phyloP scores from a whole-genome alignment of 2,113 vertebrate species.

The Lagopus muta region DNA sequence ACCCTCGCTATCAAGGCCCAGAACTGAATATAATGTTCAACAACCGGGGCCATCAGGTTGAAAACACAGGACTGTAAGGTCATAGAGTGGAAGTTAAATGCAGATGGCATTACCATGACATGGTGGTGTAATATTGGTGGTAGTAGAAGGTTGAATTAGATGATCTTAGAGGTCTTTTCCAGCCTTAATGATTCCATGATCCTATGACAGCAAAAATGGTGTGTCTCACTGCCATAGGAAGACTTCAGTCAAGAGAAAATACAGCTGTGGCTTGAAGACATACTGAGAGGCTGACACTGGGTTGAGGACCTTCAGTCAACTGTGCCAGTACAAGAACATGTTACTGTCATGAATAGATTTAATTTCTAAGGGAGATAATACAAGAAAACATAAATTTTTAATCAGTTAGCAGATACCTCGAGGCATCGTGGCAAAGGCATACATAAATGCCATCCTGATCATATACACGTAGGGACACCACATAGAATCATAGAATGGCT shows the following conservation, averaged over 20 bases:
- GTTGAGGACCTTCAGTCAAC: background rate
- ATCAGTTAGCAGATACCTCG: background rate
- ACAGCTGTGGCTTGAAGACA: background rate
- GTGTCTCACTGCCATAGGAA: fast-evolving
- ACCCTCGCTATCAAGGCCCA: background rate
- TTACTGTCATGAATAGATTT: background rate
- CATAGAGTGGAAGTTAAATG: background rate
- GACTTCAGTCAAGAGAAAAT: background rate
- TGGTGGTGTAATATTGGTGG: no score
- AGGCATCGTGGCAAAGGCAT: fast-evolving
- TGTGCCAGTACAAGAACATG: background rate
- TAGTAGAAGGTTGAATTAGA: no score
- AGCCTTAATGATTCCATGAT: no score
- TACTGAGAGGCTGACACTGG: background rate
- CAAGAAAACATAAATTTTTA: background rate
- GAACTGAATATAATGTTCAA: background rate
- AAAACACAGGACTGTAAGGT: background rate
- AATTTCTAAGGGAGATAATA: background rate
- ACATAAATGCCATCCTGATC: background rate
- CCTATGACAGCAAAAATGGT: background rate
- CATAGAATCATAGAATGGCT: background rate
- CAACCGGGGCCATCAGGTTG: background rate
- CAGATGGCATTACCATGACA: background rate
- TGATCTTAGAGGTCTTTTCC: no score
- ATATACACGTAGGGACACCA: background rate